These are phyloP conservation scores for Lacanobia wlatinum DNA, from an alignment of 2,888 invertebrate species.

Conservation along the genomic window DNA sequence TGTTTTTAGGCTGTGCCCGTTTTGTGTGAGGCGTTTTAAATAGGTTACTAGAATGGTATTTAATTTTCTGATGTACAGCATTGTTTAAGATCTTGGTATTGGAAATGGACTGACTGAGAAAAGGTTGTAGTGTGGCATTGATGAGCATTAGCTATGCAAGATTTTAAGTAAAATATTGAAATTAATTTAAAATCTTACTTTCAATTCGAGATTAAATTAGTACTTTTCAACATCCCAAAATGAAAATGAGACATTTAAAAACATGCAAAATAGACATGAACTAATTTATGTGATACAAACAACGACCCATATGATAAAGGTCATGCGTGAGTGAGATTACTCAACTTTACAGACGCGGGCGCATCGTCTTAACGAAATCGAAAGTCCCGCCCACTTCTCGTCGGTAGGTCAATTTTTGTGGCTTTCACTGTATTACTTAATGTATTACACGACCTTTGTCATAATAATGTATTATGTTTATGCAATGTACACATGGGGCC, in stretches of 20 bases:
- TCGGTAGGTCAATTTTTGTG: constrained; percentile 76
- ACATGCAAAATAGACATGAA: constrained; percentile 60
- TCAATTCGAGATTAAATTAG: neutral
- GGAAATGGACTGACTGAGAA: neutral
- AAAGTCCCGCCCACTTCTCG: constrained; percentile 81
- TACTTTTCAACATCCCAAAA: constrained; percentile 3
- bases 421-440: constrained; percentile 80
- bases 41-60: neutral
- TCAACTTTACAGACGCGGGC: constrained; percentile 67
- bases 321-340: constrained; percentile 75
- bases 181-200: neutral
- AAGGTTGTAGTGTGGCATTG: neutral
- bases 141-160: too few species aligned
- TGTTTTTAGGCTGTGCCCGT: constrained; percentile 1
- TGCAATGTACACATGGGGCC: constrained; percentile 61
- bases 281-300: constrained; percentile 60
- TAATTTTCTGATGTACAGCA: neutral
- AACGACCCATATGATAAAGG: constrained; percentile 73
- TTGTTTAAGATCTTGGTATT: neutral
- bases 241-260: constrained; percentile 33
- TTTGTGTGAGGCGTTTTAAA: neutral
- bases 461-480: constrained; percentile 67
- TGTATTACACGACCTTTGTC: constrained; percentile 71
- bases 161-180: neutral
- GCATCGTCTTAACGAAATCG: constrained; percentile 78